Evolutionary conservation across 2,113 vertebrate genomes (phyloP).

Genomic region (Thinocorus orbignyianus): DNA sequence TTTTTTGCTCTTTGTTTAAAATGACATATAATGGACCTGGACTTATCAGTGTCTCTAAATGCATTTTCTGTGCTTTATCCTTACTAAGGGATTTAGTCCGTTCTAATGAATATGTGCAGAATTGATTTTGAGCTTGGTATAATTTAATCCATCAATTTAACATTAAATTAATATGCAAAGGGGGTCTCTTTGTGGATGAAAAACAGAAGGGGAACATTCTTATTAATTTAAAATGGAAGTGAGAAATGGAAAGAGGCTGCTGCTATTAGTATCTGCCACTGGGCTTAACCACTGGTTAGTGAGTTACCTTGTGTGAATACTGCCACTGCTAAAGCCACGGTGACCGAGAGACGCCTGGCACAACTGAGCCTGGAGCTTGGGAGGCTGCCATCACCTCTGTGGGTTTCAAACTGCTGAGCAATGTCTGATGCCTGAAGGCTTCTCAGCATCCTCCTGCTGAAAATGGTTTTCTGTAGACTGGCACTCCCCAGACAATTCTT

Average conservation of each 20-base stretch:
- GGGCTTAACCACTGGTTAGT: slow-evolving; percentile 10
- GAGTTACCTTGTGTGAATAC: not conserved
- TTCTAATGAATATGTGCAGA: slow-evolving; percentile 84
- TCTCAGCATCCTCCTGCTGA: not conserved
- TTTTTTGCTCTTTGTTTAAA: slow-evolving; percentile 93
- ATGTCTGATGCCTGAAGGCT: not conserved
- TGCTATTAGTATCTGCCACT: slow-evolving; percentile 79
- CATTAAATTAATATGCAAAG: slow-evolving; percentile 92
- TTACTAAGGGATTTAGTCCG: slow-evolving; percentile 80
- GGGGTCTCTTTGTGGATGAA: slow-evolving; percentile 77
- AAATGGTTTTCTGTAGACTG: not conserved
- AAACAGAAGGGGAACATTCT: slow-evolving; percentile 76
- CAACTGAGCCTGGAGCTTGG: not conserved
- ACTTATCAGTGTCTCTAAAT: slow-evolving; percentile 93
- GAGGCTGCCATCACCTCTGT: not conserved
- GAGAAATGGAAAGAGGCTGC: slow-evolving; percentile 72
- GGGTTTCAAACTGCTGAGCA: not conserved
- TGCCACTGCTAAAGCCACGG: not conserved
- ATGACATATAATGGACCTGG: slow-evolving; percentile 93
- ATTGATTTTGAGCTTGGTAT: slow-evolving; percentile 91
- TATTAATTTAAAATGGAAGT: slow-evolving; percentile 81
- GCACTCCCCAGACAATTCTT: not conserved
- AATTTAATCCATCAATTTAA: slow-evolving; percentile 99
- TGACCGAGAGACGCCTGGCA: not conserved
- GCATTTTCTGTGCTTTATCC: slow-evolving; percentile 82